These are phyloP conservation scores for Cyrtodaria siliqua DNA, from an alignment of 2,888 invertebrate genomes.

Conservation along the genomic window DNA sequence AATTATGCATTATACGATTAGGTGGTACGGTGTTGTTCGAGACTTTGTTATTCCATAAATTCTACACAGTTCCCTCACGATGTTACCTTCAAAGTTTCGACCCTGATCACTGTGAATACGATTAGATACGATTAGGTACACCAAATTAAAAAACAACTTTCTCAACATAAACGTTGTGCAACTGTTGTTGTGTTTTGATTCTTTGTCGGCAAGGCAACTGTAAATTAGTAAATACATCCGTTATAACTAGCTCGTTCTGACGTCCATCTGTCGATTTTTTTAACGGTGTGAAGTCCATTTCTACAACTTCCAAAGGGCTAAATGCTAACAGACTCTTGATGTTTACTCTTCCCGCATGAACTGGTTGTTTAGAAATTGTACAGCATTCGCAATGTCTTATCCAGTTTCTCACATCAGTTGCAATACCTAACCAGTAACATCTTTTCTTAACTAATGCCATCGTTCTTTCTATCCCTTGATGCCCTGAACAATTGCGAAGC, in stretches of 20 bases:
- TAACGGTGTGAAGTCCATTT: constrained; percentile 58
- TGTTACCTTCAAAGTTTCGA: constrained; percentile 25
- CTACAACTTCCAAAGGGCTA: constrained; percentile 53
- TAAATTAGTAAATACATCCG: constrained; percentile 55
- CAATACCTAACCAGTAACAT: constrained; percentile 58
- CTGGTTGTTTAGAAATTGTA: constrained; percentile 33
- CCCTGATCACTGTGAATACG: constrained; percentile 51
- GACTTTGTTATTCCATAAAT: constrained; percentile 46
- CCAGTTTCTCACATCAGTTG: constrained; percentile 35
- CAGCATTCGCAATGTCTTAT: constrained; percentile 49
- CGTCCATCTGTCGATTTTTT: constrained; percentile 47
- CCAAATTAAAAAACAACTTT: constrained; percentile 62
- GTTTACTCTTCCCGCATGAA: constrained; percentile 13
- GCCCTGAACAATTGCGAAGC: neutral
- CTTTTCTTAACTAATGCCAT: constrained; percentile 15
- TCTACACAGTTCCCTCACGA: constrained; percentile 20
- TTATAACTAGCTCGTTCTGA: constrained; percentile 61
- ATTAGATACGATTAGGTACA: no score
- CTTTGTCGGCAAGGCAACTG: constrained; percentile 39
- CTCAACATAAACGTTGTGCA: neutral
- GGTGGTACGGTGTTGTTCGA: constrained; percentile 50
- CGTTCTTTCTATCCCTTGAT: neutral
- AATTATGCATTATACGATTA: constrained; percentile 50
- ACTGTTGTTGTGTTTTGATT: constrained; percentile 46
- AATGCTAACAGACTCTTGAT: constrained; percentile 44